Evolutionary conservation across 1,140 invertebrate genomes (phyloP), one percentile per base, ranked within the genome.

Genomic region (Drosophila mojavensis): DNA sequence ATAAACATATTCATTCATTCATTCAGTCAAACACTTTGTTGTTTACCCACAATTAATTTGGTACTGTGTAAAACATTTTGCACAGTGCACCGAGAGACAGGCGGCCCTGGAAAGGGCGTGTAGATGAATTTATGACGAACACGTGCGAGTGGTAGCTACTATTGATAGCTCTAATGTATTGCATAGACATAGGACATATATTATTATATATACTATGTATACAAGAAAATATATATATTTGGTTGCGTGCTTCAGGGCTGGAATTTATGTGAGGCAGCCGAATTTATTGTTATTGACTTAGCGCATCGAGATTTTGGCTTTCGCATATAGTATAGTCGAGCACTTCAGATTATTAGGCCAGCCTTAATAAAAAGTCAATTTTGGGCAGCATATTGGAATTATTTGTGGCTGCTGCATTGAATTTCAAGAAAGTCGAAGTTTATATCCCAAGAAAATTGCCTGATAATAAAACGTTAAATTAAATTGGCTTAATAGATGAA

Each of bases 281-380:
- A 65, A 88, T 75, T 88, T 86, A 86, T 86, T 83, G 84, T 68
- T 79, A 88, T 86, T 86, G 83, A 83, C 83, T 86, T 68, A 66
- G 65, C 54, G 33, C 65, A 60, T 48, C n/a, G 28, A 30, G 50
- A 55, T 56, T 48, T 69, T 41, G 13, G 5, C 28, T 65, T n/a
- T 41, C 50, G 28, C 28, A 28, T 28, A 28, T 28, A 28, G 4
- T 28, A 56, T 64, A 72, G 62, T 24, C 17, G 33, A 11, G 13
- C 53, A 55, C 71, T 68, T 33, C 26, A 64, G 59, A 70, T 70
- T 70, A 75, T 75, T 70, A 47, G 56, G 51, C 54, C 30, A n/a
- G 39, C 53, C 67, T 58, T 47, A 60, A 86, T 82, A 79, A 86
- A 86, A 67, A 51, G 33, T 67, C 45, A 43, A 28, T 59, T 63